These are phyloP conservation scores for Bettongia penicillata DNA, from an alignment of 2,113 vertebrate genomes.

Conservation along the genomic window DNA sequence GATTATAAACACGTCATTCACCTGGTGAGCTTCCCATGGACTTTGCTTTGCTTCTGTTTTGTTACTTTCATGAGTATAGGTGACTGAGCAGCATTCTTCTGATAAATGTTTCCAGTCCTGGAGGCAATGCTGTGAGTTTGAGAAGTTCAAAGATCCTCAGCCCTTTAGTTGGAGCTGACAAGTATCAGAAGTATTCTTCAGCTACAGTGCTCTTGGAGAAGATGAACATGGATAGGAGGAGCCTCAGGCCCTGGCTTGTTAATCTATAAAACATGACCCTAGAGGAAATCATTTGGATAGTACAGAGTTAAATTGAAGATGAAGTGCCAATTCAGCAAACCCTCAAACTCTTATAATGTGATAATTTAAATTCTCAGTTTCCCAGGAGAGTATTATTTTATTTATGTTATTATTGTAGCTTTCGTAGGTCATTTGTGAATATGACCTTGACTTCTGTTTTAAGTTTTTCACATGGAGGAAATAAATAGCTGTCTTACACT, in stretches of 20 bases:
- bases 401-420: neutral
- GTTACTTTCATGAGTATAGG: neutral
- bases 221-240: neutral
- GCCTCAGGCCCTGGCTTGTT: neutral
- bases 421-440: too few species aligned
- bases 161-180: neutral
- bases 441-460: neutral
- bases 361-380: neutral
- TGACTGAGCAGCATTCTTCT: neutral
- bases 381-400: neutral
- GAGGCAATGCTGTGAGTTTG: too few species aligned
- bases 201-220: neutral
- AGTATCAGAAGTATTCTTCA: neutral
- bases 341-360: neutral
- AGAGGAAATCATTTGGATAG: neutral
- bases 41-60: neutral
- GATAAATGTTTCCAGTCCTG: too few species aligned
- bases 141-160: too few species aligned
- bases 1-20: neutral
- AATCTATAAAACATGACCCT: neutral
- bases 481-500: too few species aligned
- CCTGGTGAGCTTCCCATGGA: neutral
- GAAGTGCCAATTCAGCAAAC: neutral
- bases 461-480: neutral
- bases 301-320: neutral